Percentiles rank a stretch among this genome's conserved stretches.
phyloP scores from a whole-genome alignment of 2,888 invertebrate species.

The Drosophila villosipedis region DNA sequence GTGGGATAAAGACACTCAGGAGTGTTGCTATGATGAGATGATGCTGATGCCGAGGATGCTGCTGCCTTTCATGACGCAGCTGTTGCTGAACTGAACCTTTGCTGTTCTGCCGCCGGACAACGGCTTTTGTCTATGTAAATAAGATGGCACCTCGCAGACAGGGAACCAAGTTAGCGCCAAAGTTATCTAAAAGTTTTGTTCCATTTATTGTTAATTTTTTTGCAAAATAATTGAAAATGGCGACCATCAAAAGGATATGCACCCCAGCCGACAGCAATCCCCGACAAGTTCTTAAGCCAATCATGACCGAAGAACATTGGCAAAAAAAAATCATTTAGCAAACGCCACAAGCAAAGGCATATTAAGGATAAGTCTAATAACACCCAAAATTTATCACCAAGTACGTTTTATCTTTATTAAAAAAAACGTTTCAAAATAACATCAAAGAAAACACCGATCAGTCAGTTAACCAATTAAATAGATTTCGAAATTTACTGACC shows the following conservation, averaged over 20 bases:
- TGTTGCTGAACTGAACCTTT: conserved; percentile 21
- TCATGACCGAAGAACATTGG: neutral
- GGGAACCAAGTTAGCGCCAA: conserved; percentile 37
- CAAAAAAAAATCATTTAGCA: neutral
- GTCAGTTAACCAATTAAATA: neutral
- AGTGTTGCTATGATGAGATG: conserved; percentile 8
- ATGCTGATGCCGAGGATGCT: conserved; percentile 8
- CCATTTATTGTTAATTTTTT: conserved; percentile 71
- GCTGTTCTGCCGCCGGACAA: conserved; percentile 16
- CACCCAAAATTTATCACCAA: neutral
- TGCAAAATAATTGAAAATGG: conserved; percentile 65
- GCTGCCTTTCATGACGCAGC: conserved; percentile 60
- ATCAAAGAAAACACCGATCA: neutral
- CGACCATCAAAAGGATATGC: conserved; percentile 30
- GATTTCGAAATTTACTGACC: neutral
- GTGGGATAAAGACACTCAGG: conserved; percentile 13
- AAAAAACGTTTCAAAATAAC: neutral
- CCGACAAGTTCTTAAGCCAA: neutral
- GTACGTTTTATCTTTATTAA: neutral
- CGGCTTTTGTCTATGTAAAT: conserved; percentile 64
- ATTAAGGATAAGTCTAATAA: neutral
- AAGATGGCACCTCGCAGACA: conserved; percentile 47
- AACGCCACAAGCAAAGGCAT: neutral
- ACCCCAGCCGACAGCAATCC: neutral
- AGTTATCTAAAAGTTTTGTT: conserved; percentile 66